Conservation (phyloP, 1,140 invertebrate species). For the Cataglyphis hispanica region DNA sequence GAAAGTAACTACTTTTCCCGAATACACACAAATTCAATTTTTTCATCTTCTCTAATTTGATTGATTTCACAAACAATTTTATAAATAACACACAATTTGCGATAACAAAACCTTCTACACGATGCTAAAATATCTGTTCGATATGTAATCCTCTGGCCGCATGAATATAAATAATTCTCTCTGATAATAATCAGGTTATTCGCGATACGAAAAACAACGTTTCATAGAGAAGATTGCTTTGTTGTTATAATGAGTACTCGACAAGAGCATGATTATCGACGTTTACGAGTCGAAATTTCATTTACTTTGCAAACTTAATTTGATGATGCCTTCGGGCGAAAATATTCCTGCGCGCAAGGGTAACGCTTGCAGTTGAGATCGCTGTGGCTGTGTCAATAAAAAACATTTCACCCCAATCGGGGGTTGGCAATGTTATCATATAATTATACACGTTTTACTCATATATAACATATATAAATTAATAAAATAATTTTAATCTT, state of each 20-base stretch:
- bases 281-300: conserved; percentile 16
- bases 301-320: conserved; percentile 19
- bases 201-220: conserved; percentile 20
- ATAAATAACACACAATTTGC: not conserved
- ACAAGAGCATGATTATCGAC: conserved; percentile 12
- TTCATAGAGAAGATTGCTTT: not conserved
- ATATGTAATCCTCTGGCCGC: conserved; percentile 2
- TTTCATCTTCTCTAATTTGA: not conserved
- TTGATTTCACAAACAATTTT: not conserved
- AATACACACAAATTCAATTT: not conserved
- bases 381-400: not conserved
- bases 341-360: not conserved
- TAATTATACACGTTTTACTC: too few relatives aligned
- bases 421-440: too few relatives aligned
- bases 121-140: conserved; percentile 5
- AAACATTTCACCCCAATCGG: not conserved
- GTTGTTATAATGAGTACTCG: not conserved
- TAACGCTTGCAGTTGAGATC: not conserved
- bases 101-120: conserved; percentile 9
- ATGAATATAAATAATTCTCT: conserved; percentile 43
- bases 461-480: too few relatives aligned
- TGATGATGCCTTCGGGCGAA: not conserved
- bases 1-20: not conserved
- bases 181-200: conserved; percentile 39
- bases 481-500: too few relatives aligned